Evolutionary conservation across 2,888 invertebrate genomes (phyloP), one percentile per base, ranked within the genome.

Genomic region (Yponomeuta malinellus): DNA sequence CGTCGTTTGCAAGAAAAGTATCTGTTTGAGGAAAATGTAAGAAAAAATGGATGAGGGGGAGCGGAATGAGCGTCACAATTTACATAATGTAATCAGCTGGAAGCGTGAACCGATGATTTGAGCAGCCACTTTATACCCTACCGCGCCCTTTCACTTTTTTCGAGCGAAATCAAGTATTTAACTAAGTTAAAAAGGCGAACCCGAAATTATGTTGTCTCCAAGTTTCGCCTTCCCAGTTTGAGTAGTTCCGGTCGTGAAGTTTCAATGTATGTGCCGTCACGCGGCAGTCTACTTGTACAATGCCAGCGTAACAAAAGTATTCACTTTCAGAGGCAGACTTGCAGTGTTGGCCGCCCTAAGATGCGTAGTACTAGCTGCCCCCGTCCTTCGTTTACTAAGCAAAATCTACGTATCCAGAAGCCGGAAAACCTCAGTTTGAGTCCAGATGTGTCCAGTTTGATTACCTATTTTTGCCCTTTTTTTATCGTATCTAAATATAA

Each of bases 1-100:
- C 69, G 29, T 68, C 67, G 67, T 68, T 68, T 37, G 69, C 43
- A 10, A 52, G 33, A 64, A 70, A 65, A 64, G 15, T 31, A 64
- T 65, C 64, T 48, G 70, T 65, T 65, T 70, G 65, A 70, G 65
- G 70, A 70, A 70, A 70, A 70, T 59, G 52, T 59, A 59, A 70
- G 70, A 37, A 70, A 70, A 64, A 64, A 52, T 33, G 37, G 10
- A 85, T 87, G 85, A 83, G 83, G 80, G 80, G 77, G 77, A 77
- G 79, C 77, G 79, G 79, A 83, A 69, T 64, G 78, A 78, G 78
- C 76, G 73, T 75, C 73, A 76, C 77, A 79, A 88, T 89, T 88
- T 88, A 81, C 89, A 89, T 89, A 89, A 88, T 87, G 87, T 87
- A 87, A 88, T 89, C 88, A 89, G 81, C 79, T 78, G 77, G 77